Evolutionary conservation across 2,888 invertebrate genomes (phyloP).

Genomic region (Synanthedon vespiformis): DNA sequence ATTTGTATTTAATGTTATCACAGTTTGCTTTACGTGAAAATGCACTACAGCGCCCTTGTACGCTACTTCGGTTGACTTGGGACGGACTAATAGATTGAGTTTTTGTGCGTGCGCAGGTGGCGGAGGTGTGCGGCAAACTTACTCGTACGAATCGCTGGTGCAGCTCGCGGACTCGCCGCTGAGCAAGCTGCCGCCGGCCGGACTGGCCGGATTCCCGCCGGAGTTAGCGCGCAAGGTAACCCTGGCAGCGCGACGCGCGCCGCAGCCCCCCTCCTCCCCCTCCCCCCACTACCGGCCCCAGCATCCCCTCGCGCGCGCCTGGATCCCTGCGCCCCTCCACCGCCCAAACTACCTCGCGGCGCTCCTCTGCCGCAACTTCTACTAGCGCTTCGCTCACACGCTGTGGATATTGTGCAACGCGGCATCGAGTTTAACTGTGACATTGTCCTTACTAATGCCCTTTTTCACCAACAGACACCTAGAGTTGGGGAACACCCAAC

Average conservation of each 20-base stretch:
- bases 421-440: not conserved
- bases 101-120: slow-evolving; percentile 24
- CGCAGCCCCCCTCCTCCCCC: slow-evolving; percentile 12
- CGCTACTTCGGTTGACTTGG: too few relatives aligned
- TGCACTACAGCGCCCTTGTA: too few relatives aligned
- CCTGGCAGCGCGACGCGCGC: slow-evolving; percentile 23
- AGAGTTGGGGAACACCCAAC: too few relatives aligned
- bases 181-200: slow-evolving; percentile 64
- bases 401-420: not conserved
- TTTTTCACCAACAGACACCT: too few relatives aligned
- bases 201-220: slow-evolving; percentile 56
- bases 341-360: slow-evolving; percentile 61
- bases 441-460: too few relatives aligned
- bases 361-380: slow-evolving; percentile 61
- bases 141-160: slow-evolving; percentile 67
- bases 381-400: slow-evolving; percentile 20
- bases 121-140: slow-evolving; percentile 49
- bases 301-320: slow-evolving; percentile 6
- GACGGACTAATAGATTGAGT: too few relatives aligned
- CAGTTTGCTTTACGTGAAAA: too few relatives aligned
- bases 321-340: slow-evolving; percentile 38
- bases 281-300: slow-evolving; percentile 8
- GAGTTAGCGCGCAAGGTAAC: slow-evolving; percentile 69
- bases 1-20: too few relatives aligned
- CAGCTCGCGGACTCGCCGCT: slow-evolving; percentile 68